A percentile compares a stretch with the other conserved stretches of the same genome.
These are phyloP conservation scores for Telenomus remus DNA, from an alignment of 1,140 invertebrate genomes.

Conservation along the genomic window DNA sequence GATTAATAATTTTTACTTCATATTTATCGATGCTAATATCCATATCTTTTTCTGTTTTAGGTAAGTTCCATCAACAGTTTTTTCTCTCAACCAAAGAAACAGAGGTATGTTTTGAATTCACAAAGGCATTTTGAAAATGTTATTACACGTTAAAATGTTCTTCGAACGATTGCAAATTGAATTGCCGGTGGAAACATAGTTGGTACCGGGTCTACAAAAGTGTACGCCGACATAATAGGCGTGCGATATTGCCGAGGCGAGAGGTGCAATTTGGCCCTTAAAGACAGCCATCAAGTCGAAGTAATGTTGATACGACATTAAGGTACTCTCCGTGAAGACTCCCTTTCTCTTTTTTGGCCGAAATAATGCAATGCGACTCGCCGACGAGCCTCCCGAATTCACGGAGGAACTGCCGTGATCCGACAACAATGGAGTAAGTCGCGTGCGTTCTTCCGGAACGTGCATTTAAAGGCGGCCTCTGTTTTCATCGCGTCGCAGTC, in stretches of 20 bases:
- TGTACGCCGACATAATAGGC: slow-evolving; percentile 23
- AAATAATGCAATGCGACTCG: slow-evolving; percentile 51
- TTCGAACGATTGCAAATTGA: slow-evolving; percentile 16
- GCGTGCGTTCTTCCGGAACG: slow-evolving; percentile 58
- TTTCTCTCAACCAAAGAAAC: background rate
- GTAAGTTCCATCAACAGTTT: slow-evolving; percentile 6
- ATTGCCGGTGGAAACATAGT: slow-evolving; percentile 34
- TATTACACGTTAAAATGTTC: no score
- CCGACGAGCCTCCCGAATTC: slow-evolving; percentile 46
- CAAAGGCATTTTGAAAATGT: no score
- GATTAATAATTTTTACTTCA: no score
- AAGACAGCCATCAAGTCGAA: slow-evolving; percentile 46
- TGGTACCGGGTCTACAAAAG: slow-evolving; percentile 27
- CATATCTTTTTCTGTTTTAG: background rate
- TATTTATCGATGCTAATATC: no score
- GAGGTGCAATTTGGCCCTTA: slow-evolving; percentile 43
- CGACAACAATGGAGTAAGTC: slow-evolving; percentile 57
- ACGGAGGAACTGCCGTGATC: slow-evolving; percentile 46
- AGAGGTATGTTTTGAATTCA: no score
- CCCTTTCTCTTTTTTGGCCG: slow-evolving; percentile 3
- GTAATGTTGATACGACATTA: slow-evolving; percentile 49
- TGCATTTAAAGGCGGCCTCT: slow-evolving; percentile 46
- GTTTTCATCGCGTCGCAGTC: slow-evolving; percentile 44
- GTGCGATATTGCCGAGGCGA: slow-evolving; percentile 33
- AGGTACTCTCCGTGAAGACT: slow-evolving; percentile 23